A percentile compares a stretch with the other conserved stretches of the same genome.
These are phyloP conservation scores for Cheumatopsyche charites DNA, from an alignment of 1,140 invertebrate genomes.

Conservation along the genomic window DNA sequence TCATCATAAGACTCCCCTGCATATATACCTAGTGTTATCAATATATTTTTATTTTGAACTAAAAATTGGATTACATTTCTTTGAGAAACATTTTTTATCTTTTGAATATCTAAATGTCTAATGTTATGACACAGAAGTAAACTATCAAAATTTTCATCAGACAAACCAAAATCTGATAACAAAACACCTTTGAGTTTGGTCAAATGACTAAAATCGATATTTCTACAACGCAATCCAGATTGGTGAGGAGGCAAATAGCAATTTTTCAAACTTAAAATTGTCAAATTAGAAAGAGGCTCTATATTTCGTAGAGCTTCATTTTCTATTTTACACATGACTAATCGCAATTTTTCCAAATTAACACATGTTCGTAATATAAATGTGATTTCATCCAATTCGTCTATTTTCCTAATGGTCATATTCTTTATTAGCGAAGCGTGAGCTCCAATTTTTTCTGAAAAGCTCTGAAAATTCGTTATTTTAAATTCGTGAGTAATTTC, in stretches of 20 bases:
- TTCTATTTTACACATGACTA: conserved; percentile 26
- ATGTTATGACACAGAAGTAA: conserved; percentile 54
- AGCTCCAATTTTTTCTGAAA: conserved; percentile 6
- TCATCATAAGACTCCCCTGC: conserved; percentile 55
- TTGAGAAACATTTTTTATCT: conserved; percentile 54
- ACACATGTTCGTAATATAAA: conserved; percentile 3
- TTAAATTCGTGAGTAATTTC: conserved; percentile 54
- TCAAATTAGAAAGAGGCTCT: neutral
- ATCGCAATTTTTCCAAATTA: neutral
- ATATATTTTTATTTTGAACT: conserved; percentile 51
- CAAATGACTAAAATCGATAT: conserved; percentile 15
- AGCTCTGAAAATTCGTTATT: neutral
- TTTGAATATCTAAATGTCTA: conserved; percentile 56
- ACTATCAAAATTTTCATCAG: conserved; percentile 52
- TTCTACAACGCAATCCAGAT: neutral
- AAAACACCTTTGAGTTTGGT: conserved; percentile 51
- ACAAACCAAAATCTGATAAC: conserved; percentile 58
- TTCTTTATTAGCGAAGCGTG: conserved; percentile 27
- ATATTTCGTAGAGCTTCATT: neutral
- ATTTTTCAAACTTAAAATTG: conserved; percentile 3
- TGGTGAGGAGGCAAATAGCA: neutral
- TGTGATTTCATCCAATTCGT: neutral
- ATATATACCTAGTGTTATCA: conserved; percentile 55
- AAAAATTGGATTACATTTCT: conserved; percentile 55
- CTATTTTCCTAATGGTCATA: conserved; percentile 28